Base-by-base conservation (phyloP, 2,888 invertebrate genomes). In the Entomobrya multifasciata region DNA sequence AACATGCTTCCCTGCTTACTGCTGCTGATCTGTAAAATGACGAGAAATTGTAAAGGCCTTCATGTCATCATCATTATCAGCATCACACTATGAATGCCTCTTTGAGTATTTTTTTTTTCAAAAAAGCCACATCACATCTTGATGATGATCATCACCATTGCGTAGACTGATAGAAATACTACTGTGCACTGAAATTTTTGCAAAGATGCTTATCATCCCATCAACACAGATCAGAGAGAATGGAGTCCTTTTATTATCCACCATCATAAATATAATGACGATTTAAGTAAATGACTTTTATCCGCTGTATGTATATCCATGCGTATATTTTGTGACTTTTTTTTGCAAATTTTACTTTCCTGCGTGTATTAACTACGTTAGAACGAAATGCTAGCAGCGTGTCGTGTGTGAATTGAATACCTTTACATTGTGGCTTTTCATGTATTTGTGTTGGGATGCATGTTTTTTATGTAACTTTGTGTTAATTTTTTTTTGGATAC, bases 121-220 rank as follows among this genome's bases (percentile, higher is more conserved):
- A n/a, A 36, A 65, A 65, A 65, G 17, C 55, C 55, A 55, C 55
- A 55, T 20, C 30, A 17, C 65, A 65, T 65, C 65, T 36, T 65
- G n/a, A n/a, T n/a, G n/a, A n/a, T n/a, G 17, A 30, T 65, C 10
- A 65, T 65, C 36, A 30, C 65, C n/a, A n/a, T n/a, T n/a, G n/a
- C n/a, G n/a, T n/a, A 65, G n/a, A n/a, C n/a, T n/a, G 36, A 65
- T 36, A 36, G 20, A 8, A 55, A 47, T 47, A 47, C 15, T 5
- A n/a, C 55, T 55, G 25, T 65, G 65, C 65, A 65, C 65, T n/a
- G n/a, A n/a, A 65, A 27, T 65, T 65, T 65, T 65, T 49, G 27
- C 36, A 36, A 65, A 60, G 77, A 57, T 77, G 77, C 55, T 77
- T 77, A 77, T 77, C 77, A 57, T 57, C 11, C 57, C 57, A 77